These are phyloP conservation scores for Gymnoscelis rufifasciata DNA, from an alignment of 2,888 invertebrate genomes.

Conservation along the genomic window DNA sequence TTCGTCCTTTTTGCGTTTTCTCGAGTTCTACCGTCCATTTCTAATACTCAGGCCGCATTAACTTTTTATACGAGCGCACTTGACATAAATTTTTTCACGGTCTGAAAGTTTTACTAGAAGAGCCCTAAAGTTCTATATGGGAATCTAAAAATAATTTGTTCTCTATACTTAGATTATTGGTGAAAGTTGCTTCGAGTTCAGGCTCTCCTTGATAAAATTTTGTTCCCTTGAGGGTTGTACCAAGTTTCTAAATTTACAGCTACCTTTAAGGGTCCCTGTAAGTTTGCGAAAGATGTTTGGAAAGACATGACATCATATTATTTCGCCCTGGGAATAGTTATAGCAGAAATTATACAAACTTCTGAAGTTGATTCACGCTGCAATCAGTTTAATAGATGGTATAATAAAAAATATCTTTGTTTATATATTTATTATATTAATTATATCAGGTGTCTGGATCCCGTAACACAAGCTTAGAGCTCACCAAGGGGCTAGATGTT, in stretches of 20 bases:
- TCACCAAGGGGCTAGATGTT: no score
- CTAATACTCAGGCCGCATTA: constrained; percentile 1
- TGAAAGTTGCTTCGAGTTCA: constrained; percentile 10
- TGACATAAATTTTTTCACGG: neutral
- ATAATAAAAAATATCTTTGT: no score
- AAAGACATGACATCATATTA: constrained; percentile 10
- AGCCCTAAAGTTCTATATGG: neutral
- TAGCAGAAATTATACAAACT: neutral
- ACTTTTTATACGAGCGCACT: constrained; percentile 1
- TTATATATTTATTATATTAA: no score
- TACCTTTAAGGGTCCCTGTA: constrained; percentile 15
- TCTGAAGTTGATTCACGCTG: no score
- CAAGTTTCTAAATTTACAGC: constrained; percentile 15
- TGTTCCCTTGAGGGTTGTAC: constrained; percentile 13
- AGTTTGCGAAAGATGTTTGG: constrained; percentile 8
- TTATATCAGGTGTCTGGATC: no score
- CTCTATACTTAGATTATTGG: constrained; percentile 2
- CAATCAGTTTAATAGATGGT: no score
- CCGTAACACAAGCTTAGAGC: no score
- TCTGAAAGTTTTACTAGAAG: neutral
- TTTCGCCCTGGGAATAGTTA: neutral
- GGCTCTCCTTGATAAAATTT: constrained; percentile 12
- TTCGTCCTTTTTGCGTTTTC: constrained; percentile 5
- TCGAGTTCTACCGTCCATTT: constrained; percentile 1
- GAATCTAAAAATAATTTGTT: neutral